Base-by-base conservation (phyloP, 2,113 vertebrate species). In the Loxodonta africana region DNA sequence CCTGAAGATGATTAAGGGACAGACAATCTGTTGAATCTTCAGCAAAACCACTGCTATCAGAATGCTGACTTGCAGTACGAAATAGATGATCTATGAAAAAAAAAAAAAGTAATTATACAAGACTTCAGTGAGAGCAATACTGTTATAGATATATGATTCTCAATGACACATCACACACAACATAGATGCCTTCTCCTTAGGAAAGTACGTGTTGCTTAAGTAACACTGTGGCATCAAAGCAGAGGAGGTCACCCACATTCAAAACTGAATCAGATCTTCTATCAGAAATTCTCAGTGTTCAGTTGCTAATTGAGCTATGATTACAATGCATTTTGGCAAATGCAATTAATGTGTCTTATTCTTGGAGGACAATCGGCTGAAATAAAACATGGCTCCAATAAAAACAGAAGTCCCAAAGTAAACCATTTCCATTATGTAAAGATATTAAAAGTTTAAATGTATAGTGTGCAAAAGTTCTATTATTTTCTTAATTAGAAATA, bases 31-130 rank as follows among this genome's bases (percentile, higher is more conserved):
- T 98, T 0, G 99, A 99, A 94, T 99, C 99, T 97, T 99, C 99
- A 88, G 99, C 99, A 73, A 99, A 99, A 20, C 99, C 99, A 48
- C 99, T 99, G 98, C 99, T 99, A 98, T 99, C 99, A 0, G 99
- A 99, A 97, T 99, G 99, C 96, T 99, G 99, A 98, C 99, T 99
- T 0, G 98, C 98, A 5, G 99, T 99, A 95, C 99, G 99, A 57
- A 99, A 97, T 4, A 99, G 97, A 62, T 99, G 99, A 98, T 99
- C 98, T 99, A 83, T 84, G 97, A 77, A 85, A 90, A 80, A 97
- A 25, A 77, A 77, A 6, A 73, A 74, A 8, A 81, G 2, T 1
- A 28, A 23, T 85, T 76, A 87, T 41, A 48, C 5, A 69, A 67
- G 15, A 73, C 53, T 71, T 69, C 48, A 30, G 0, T 57, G 48